These are phyloP conservation scores for Caerostris darwini DNA, from an alignment of 1,140 invertebrate species.

Conservation along the genomic window DNA sequence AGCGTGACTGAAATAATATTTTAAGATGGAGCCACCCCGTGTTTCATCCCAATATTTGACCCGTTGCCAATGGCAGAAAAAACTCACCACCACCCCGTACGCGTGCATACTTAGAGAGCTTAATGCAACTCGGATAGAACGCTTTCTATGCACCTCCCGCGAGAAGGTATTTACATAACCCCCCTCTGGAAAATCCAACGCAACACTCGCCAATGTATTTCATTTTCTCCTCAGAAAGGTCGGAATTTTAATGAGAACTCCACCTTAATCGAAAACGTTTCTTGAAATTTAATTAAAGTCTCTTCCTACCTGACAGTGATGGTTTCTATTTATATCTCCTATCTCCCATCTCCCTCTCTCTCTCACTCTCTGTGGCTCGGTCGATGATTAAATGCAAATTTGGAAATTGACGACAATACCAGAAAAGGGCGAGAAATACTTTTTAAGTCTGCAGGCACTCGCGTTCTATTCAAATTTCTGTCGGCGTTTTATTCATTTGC, in stretches of 20 bases:
- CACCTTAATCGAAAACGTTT: constrained; percentile 51
- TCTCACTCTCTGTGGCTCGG: neutral
- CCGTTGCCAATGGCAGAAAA: neutral
- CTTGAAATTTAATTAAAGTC: constrained; percentile 54
- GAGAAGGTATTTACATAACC: constrained; percentile 22
- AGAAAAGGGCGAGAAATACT: neutral
- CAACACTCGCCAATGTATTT: neutral
- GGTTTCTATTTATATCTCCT: constrained; percentile 51
- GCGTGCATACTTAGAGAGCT: neutral
- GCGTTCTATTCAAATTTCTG: neutral
- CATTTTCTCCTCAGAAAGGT: neutral
- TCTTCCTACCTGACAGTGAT: constrained; percentile 50
- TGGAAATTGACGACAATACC: constrained; percentile 24
- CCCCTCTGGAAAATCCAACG: neutral
- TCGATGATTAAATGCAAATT: constrained; percentile 45
- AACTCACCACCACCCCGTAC: neutral
- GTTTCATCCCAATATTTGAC: neutral
- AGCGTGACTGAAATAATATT: neutral
- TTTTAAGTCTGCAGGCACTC: neutral
- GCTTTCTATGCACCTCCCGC: neutral
- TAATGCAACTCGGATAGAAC: neutral
- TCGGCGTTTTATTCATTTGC: no score
- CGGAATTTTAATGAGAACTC: constrained; percentile 38
- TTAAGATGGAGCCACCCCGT: neutral
- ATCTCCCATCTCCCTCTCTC: neutral